These are phyloP conservation scores for Syrista parreyssii DNA, from an alignment of 2,888 invertebrate species.

Conservation along the genomic window DNA sequence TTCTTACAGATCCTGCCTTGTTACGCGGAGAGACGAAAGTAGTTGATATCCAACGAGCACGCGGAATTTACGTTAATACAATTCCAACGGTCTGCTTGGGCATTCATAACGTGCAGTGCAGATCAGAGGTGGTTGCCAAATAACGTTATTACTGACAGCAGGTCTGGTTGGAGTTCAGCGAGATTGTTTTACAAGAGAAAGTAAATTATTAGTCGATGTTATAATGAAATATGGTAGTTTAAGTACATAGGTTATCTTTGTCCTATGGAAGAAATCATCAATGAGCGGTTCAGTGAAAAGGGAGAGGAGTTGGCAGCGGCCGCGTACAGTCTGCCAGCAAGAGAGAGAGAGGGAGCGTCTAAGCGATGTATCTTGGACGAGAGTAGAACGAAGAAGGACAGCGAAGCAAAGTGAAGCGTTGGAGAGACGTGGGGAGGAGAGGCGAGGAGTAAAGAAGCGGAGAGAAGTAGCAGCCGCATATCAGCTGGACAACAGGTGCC, in stretches of 20 bases:
- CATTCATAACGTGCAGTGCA: not conserved
- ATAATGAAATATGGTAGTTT: not conserved
- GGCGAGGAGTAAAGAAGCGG: slow-evolving; percentile 15
- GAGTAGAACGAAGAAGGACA: not conserved
- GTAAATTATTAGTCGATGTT: not conserved
- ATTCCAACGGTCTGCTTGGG: not conserved
- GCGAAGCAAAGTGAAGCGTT: not conserved
- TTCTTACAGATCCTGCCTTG: not conserved
- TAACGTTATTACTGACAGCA: not conserved
- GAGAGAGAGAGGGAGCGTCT: not conserved
- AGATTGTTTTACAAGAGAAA: not conserved
- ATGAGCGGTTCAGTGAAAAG: not conserved
- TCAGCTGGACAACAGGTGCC: slow-evolving; percentile 65
- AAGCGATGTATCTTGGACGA: not conserved
- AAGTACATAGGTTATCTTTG: not conserved
- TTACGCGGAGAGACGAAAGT: not conserved
- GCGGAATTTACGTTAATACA: not conserved
- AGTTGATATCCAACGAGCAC: not conserved
- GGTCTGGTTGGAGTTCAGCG: not conserved
- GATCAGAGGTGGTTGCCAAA: not conserved
- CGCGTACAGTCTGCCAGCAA: not conserved
- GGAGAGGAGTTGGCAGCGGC: not conserved
- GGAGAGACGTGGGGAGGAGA: slow-evolving; percentile 6
- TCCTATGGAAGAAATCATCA: not conserved
- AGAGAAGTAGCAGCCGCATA: slow-evolving; percentile 50